Evolutionary conservation across 1,140 invertebrate genomes (phyloP).

Genomic region (Temnothorax nylanderi): DNA sequence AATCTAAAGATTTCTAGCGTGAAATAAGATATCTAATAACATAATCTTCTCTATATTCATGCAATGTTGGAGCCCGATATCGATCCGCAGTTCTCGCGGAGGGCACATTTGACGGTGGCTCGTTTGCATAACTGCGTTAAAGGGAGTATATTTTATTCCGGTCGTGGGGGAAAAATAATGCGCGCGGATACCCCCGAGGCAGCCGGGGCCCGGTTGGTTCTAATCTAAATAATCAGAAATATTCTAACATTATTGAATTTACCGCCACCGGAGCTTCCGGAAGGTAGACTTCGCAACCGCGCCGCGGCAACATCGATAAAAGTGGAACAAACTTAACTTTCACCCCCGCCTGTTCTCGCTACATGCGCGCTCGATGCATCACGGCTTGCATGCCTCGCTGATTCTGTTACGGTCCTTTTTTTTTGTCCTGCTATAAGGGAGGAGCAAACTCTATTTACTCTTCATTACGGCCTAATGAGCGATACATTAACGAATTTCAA

Average conservation of each 20-base stretch:
- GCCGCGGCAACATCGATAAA: constrained; percentile 14
- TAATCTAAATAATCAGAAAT: constrained; percentile 55
- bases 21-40: constrained; percentile 9
- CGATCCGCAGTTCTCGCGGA: constrained; percentile 1
- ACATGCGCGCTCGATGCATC: constrained; percentile 55
- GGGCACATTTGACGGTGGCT: constrained; percentile 3
- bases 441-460: constrained; percentile 70
- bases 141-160: constrained; percentile 43
- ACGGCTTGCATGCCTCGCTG: constrained; percentile 44
- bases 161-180: constrained; percentile 43
- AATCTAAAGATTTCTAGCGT: background rate
- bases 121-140: constrained; percentile 57
- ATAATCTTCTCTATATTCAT: constrained; percentile 13
- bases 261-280: background rate
- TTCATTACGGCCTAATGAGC: constrained; percentile 68
- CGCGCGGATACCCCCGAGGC: background rate
- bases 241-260: constrained; percentile 49
- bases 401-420: constrained; percentile 59
- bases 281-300: background rate
- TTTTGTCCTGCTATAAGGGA: constrained; percentile 43
- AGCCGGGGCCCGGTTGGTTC: background rate
- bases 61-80: constrained; percentile 21
- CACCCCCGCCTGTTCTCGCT: background rate
- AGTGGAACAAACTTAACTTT: constrained; percentile 45
- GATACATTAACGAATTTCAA: constrained; percentile 64